Evolutionary conservation across 2,888 invertebrate genomes (phyloP), one percentile per base, ranked within the genome.

Genomic region (Pollenia amentaria): DNA sequence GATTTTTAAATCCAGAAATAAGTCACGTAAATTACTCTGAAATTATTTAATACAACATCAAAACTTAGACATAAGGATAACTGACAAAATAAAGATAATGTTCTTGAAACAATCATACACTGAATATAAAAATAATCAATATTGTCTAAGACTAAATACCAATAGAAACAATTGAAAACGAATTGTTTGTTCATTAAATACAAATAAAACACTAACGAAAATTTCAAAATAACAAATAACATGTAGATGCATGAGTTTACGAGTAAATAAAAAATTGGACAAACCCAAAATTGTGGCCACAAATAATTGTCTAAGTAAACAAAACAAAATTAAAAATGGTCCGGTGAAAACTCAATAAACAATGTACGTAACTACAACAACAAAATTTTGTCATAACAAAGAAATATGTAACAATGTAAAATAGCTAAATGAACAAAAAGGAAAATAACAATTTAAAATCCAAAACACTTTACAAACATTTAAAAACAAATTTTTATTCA

Each of bases 381-480:
- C 51, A 76, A 67, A 60, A 21, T 6, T 21, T 10, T 16, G 1
- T 18, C 14, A 21, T 11, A 21, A 72, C 44, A 38, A 55, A 48
- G 4, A 64, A 75, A 76, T 44, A 11, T 73, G 16, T 73, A 55
- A 53, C 64, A 76, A 65, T 57, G 18, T 46, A 42, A n/a, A 65
- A 51, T 1, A 38, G 29, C 9, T 29, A 72, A 57, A 79, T 42
- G 18, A 4, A 4, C 11, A 42, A 21, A 42, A 29, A 29, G 29
- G 6, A 29, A 29, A 29, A 29, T 29, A 29, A 29, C 29, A 29
- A 29, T 29, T 29, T 29, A 29, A 29, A 21, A 21, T 48, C 4
- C 38, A 55, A 46, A 46, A 80, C 79, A 72, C 62, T 72, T 42
- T 21, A 79, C 62, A 72, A 80, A 72, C 10, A 72, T 38, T 73